A percentile compares a stretch with the other conserved stretches of the same genome.
Evolutionary conservation across 2,797 vertebrate genomes (phyloP).

Genomic region (Mus caroli): DNA sequence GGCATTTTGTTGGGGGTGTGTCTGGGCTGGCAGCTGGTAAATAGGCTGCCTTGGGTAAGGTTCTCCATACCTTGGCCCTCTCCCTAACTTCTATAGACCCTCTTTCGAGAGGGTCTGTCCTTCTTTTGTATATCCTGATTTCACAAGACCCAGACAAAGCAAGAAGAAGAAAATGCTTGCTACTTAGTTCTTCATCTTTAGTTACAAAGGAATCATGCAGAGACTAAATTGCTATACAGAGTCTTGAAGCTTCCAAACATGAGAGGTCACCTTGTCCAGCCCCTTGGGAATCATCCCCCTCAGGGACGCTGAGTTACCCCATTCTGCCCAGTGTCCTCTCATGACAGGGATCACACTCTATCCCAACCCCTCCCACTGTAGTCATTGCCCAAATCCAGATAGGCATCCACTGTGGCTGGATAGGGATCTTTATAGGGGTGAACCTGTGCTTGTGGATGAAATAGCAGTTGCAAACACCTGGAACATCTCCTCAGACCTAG

Average conservation of each 20-base stretch:
- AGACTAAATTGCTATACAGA: conserved; percentile 47
- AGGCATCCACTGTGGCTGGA: conserved; percentile 71
- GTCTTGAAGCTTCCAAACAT: conserved; percentile 38
- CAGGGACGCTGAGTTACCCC: conserved; percentile 44
- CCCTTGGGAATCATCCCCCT: conserved; percentile 27
- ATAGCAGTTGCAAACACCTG: conserved; percentile 48
- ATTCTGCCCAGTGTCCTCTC: conserved; percentile 60
- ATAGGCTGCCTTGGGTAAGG: conserved; percentile 73
- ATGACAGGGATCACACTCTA: conserved; percentile 19
- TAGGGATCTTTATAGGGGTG: conserved; percentile 79
- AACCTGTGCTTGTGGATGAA: conserved; percentile 60
- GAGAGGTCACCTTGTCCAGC: conserved; percentile 56
- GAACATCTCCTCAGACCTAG: conserved; percentile 1
- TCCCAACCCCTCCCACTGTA: conserved; percentile 47
- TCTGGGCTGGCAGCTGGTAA: conserved; percentile 81
- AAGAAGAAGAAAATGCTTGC: neutral
- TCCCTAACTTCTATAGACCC: conserved; percentile 15
- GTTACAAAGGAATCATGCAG: neutral
- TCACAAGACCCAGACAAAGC: conserved; percentile 44
- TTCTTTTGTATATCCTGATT: conserved; percentile 36
- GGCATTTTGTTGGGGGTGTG: conserved; percentile 85
- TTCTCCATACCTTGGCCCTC: conserved; percentile 9
- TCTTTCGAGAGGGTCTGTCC: conserved; percentile 20
- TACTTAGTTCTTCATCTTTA: neutral
- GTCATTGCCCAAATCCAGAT: conserved; percentile 68